These are phyloP conservation scores for Bombus affinis DNA, from an alignment of 1,140 invertebrate species.

Conservation along the genomic window DNA sequence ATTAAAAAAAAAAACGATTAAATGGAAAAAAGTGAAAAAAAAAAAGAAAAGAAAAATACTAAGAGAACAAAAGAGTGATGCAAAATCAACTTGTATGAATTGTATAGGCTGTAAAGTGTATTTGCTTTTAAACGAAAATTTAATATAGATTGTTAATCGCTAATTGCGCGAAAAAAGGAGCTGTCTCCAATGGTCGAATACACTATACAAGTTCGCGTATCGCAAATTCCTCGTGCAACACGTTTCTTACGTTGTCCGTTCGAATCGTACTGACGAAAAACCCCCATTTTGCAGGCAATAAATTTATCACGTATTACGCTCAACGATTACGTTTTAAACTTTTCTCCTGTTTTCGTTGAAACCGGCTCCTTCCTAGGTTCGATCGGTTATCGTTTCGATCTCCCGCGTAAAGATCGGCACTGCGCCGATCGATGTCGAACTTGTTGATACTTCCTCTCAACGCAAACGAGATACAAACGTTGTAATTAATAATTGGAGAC, in stretches of 20 bases:
- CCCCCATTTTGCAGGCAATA: conserved; percentile 7
- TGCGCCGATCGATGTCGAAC: not conserved
- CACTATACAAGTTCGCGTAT: conserved; percentile 13
- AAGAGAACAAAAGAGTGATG: conserved; percentile 36
- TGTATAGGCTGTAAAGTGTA: conserved; percentile 79
- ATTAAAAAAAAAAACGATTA: conserved; percentile 34
- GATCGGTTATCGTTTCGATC: not conserved
- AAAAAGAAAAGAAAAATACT: conserved; percentile 48
- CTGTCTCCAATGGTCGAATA: conserved; percentile 56
- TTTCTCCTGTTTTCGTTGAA: not conserved
- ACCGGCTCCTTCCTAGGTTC: not conserved
- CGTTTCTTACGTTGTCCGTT: not conserved
- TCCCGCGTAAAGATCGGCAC: not conserved
- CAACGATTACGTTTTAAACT: conserved; percentile 2
- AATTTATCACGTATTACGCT: conserved; percentile 15
- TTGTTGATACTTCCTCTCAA: not conserved
- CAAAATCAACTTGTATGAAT: conserved; percentile 64
- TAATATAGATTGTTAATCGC: conserved; percentile 69
- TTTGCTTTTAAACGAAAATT: conserved; percentile 75
- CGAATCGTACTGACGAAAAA: not conserved
- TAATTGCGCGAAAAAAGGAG: conserved; percentile 46
- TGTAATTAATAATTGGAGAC: conserved; percentile 72
- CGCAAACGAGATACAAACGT: conserved; percentile 54
- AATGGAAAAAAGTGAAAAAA: conserved; percentile 47
- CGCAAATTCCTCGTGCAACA: conserved; percentile 1